phyloP scores from a whole-genome alignment of 2,797 vertebrate genomes.

The Urophycis tenuis region DNA sequence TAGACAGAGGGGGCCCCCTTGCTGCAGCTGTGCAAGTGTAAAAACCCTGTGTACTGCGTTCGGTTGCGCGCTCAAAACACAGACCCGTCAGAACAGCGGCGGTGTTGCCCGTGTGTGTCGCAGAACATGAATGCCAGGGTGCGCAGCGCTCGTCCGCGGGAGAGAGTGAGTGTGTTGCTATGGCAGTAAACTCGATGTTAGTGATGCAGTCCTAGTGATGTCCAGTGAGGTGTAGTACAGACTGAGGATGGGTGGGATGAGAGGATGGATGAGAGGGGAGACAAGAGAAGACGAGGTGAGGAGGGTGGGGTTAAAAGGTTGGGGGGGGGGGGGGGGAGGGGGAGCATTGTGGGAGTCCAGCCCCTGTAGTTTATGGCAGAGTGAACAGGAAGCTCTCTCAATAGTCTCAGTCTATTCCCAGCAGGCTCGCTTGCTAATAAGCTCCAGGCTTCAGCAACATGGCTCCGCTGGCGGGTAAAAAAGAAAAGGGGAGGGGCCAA shows the following conservation, averaged over 20 bases:
- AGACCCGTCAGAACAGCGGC: conserved; percentile 29
- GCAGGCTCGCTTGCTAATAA: conserved; percentile 65
- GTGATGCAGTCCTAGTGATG: conserved; percentile 55
- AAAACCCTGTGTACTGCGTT: conserved; percentile 38
- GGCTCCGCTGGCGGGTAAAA: conserved; percentile 49
- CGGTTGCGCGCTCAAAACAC: conserved; percentile 41
- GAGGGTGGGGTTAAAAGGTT: conserved; percentile 18
- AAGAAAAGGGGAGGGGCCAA: conserved; percentile 22
- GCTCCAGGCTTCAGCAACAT: conserved; percentile 63
- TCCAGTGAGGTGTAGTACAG: conserved; percentile 51
- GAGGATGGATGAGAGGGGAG: not conserved
- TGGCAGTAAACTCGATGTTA: conserved; percentile 44
- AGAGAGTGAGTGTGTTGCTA: conserved; percentile 37
- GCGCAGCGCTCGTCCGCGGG: conserved; percentile 23
- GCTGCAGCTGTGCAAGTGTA: conserved; percentile 48
- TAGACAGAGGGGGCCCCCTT: conserved; percentile 53
- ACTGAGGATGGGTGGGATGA: conserved; percentile 32
- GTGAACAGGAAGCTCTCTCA: conserved; percentile 72
- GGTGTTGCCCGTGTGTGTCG: conserved; percentile 26
- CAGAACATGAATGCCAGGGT: conserved; percentile 31
- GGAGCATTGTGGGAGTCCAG: conserved; percentile 67
- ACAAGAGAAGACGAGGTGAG: conserved; percentile 32
- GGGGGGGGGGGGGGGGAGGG: conserved; percentile 22
- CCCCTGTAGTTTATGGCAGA: conserved; percentile 77
- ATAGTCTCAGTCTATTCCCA: conserved; percentile 71